Percentiles rank a stretch among this genome's conserved stretches.
Conservation (phyloP, 2,888 invertebrate species). For the Heliconius erato region DNA sequence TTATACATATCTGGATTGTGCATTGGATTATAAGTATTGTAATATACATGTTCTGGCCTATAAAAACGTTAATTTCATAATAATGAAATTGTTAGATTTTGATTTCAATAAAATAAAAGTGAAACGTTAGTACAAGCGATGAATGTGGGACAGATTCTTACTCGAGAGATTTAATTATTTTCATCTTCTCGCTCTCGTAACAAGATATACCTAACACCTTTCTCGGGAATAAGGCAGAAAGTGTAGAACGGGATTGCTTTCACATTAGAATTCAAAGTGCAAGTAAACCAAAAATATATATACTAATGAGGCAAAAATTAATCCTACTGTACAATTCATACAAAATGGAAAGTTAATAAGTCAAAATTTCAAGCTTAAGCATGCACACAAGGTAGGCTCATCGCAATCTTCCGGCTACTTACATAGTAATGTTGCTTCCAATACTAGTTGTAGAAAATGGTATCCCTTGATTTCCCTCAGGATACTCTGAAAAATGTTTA, state of each 20-base stretch:
- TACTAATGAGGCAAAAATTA: not conserved
- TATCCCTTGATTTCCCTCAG: slow-evolving; percentile 76
- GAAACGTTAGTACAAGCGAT: too few relatives aligned
- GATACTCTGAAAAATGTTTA: slow-evolving; percentile 66
- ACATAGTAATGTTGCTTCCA: slow-evolving; percentile 68
- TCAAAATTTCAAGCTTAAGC: not conserved
- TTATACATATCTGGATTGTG: slow-evolving; percentile 25
- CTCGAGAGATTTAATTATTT: too few relatives aligned
- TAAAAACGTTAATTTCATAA: not conserved
- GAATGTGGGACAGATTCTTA: too few relatives aligned
- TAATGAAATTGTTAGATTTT: too few relatives aligned
- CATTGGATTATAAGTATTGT: slow-evolving; percentile 16
- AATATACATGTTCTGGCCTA: slow-evolving; percentile 40
- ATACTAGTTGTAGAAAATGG: slow-evolving; percentile 64
- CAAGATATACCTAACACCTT: too few relatives aligned
- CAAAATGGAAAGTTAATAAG: not conserved
- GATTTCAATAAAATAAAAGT: too few relatives aligned
- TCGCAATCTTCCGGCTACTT: slow-evolving; percentile 58
- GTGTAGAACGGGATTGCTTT: too few relatives aligned
- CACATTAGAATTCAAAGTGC: too few relatives aligned
- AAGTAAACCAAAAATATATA: too few relatives aligned
- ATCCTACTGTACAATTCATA: not conserved
- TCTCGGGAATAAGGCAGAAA: too few relatives aligned
- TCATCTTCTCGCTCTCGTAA: too few relatives aligned
- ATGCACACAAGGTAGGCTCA: not conserved